Evolutionary conservation across 37 sponge, comb jelly and placozoan genomes (phyloP).

Genomic region (Diacarnus erythraeanus): DNA sequence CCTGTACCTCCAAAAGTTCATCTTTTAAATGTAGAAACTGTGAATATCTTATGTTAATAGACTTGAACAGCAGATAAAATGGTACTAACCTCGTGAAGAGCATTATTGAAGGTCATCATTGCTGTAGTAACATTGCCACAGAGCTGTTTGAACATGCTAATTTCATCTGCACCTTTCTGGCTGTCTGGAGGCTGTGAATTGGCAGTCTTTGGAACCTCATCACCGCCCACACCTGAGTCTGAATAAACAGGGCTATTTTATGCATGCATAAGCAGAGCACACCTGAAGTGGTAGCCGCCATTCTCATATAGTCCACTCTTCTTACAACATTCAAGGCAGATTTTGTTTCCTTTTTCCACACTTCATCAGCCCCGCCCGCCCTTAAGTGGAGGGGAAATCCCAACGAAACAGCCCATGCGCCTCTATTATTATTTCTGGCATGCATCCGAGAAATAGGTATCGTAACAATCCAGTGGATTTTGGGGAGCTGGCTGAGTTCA

Average conservation of each 20-base stretch:
- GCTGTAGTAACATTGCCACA: constrained; percentile 54
- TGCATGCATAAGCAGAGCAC: too few relatives aligned
- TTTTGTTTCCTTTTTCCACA: neutral
- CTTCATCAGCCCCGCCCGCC: neutral
- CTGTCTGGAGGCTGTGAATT: neutral
- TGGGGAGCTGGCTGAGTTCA: constrained; percentile 43
- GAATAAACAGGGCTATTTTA: too few relatives aligned
- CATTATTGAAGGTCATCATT: constrained; percentile 25
- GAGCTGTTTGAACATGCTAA: constrained; percentile 41
- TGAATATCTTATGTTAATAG: too few relatives aligned
- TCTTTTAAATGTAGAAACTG: constrained; percentile 63
- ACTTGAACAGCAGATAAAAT: too few relatives aligned
- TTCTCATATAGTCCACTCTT: too few relatives aligned
- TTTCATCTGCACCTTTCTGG: neutral
- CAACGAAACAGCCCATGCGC: neutral
- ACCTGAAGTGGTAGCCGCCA: too few relatives aligned
- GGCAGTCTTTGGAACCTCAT: too few relatives aligned
- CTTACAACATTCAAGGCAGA: too few relatives aligned
- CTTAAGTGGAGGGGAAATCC: neutral
- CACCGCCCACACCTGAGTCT: too few relatives aligned
- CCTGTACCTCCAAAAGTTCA: constrained; percentile 48
- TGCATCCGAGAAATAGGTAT: constrained; percentile 87
- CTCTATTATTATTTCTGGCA: too few relatives aligned
- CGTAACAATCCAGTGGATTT: constrained; percentile 63
- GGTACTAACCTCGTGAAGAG: constrained; percentile 51